These are phyloP conservation scores for Xestia sexstrigata DNA, from an alignment of 2,888 invertebrate species.

Conservation along the genomic window DNA sequence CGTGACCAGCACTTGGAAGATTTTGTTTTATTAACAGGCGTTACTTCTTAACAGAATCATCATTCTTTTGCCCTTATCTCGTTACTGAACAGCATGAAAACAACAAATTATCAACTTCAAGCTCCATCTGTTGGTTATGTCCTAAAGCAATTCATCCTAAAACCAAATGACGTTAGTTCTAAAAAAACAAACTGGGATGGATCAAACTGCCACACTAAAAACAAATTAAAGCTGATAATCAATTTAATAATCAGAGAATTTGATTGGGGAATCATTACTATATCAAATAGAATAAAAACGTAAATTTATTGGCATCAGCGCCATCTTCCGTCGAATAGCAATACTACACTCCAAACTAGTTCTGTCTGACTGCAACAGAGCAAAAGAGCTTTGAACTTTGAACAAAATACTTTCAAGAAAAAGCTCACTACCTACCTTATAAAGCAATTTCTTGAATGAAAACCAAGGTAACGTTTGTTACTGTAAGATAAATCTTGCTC, in stretches of 20 bases:
- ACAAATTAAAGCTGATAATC: too few species aligned
- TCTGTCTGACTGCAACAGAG: conserved; percentile 14
- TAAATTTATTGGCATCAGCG: conserved; percentile 33
- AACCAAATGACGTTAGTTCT: neutral
- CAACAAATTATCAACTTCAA: neutral
- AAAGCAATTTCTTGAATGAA: conserved; percentile 54
- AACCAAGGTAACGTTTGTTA: conserved; percentile 10
- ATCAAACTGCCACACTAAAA: neutral
- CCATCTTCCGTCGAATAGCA: conserved; percentile 74
- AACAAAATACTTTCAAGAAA: conserved; percentile 31
- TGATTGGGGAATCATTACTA: too few species aligned
- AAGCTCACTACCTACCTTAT: conserved; percentile 43
- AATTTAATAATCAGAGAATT: neutral
- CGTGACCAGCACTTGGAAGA: neutral
- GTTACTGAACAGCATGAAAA: neutral
- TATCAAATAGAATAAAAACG: neutral
- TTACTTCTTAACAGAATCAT: neutral
- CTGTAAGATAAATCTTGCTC: neutral
- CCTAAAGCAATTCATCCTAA: neutral
- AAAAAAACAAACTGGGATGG: neutral
- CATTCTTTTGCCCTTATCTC: neutral
- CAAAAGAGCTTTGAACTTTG: conserved; percentile 54
- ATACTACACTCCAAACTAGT: conserved; percentile 49
- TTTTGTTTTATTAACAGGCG: neutral
- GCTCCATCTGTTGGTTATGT: conserved; percentile 17